Evolutionary conservation across 2,888 invertebrate species (phyloP), one percentile per base, ranked within the genome.

Genomic region (Hirtodrosophila histrioides): DNA sequence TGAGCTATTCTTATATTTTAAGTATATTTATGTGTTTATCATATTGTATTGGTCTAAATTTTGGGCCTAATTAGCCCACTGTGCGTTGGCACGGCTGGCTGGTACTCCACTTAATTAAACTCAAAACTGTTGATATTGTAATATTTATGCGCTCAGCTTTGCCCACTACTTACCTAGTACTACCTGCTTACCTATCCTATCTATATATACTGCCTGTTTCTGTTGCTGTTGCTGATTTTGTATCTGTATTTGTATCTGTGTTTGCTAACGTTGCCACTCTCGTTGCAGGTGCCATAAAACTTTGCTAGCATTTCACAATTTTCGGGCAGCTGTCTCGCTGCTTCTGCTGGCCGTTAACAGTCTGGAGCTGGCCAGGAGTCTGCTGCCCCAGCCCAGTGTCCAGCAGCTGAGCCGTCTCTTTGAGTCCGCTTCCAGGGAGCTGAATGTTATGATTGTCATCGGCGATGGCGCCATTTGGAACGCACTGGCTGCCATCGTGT

Each of bases 301-400:
- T 73, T 82, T 91, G 81, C 80, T 91, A 67, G 88, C 86, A 77
- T 91, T 91, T 78, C 91, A 92, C 83, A 92, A 91, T 88, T 78
- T 88, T 75, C 89, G 91, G 50, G 90, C 91, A 51, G 86, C 89
- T 60, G 72, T 88, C 60, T 88, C 86, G 66, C 66, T 92, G 54
- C 75, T 89, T 9, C 67, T 92, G 56, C 70, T 92, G 70, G 80
- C 89, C 63, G 77, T 90, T 71, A 91, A 90, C 74, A 88, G 89
- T 57, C 76, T 91, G 65, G 91, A 92, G 72, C 62, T 92, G 68
- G 89, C 89, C 50, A 84, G 88, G 44, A 88, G 90, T 63, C 84
- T 89, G 45, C 65, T 91, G 61, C 89, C 91, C 6, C 46, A 78
- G 58, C 83, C 54, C 29, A 62, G 57, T 50, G 64, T 50, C 43